Evolutionary conservation across 2,888 invertebrate species (phyloP), one percentile per base, ranked within the genome.

Genomic region (Crematogaster levior): DNA sequence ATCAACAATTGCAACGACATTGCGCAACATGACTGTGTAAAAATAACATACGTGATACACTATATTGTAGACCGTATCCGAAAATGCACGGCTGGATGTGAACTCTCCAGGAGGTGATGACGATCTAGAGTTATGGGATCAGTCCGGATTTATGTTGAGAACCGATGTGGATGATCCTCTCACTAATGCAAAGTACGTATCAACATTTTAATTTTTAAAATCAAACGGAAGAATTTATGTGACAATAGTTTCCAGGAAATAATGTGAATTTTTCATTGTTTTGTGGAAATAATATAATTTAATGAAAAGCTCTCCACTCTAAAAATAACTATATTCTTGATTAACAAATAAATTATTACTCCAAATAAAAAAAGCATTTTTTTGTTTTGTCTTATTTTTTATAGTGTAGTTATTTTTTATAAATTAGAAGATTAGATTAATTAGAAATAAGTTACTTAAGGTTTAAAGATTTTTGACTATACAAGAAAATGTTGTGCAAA

Each of bases 71-170:
- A 97, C 97, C 91, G 97, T 97, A 83, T 95, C 97, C 92, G 97
- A 97, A 94, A 95, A 96, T 90, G 96, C 95, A 93, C 95, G 96
- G 93, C 95, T 96, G 93, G 96, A 96, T 93, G 95, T 96, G 93
- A 92, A 90, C 79, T 91, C 92, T 18, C 95, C 96, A 85, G 75
- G 95, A 95, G 96, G 95, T 93, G 96, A 97, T 94, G 97, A 97
- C 93, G 97, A 97, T 92, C 95, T 96, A 93, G 97, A 97, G 92
- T 95, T 97, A 94, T 97, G 97, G 97, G 97, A 97, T 93, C 97
- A 97, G 94, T 91, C 93, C 58, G 96, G 97, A 92, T 97, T 96
- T 95, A 96, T 97, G 96, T 95, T 97, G 95, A 96, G 96, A 93
- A 96, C 95, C 92, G 96, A 97, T 91, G 95, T 95, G 87, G 96